These are phyloP conservation scores for Drosophila grimshawi DNA, from an alignment of 1,140 invertebrate genomes.

Conservation along the genomic window DNA sequence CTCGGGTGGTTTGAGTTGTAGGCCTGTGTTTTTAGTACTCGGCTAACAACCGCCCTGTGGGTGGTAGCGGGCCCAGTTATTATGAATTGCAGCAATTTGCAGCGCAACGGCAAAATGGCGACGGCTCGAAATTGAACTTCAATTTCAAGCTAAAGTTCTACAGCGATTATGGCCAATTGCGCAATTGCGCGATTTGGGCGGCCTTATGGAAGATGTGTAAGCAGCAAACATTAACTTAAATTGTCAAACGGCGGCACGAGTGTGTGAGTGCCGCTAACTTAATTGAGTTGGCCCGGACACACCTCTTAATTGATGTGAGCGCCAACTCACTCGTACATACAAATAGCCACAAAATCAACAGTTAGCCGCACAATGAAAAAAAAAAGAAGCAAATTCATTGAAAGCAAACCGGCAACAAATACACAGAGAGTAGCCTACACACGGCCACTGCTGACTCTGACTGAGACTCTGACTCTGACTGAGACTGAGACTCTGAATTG, in stretches of 20 bases:
- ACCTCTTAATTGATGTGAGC: constrained; percentile 70
- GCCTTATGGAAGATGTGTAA: constrained; percentile 64
- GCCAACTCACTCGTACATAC: constrained; percentile 19
- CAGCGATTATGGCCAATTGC: constrained; percentile 18
- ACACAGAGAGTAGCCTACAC: too few species aligned
- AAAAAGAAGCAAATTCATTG: too few species aligned
- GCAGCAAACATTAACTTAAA: neutral
- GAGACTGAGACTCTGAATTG: neutral
- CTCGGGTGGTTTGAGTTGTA: constrained; percentile 47
- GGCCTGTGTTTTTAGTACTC: constrained; percentile 41
- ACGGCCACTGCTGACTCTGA: too few species aligned
- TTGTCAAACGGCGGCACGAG: constrained; percentile 13
- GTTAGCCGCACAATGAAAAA: constrained; percentile 59
- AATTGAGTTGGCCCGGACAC: constrained; percentile 68
- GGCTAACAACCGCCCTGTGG: constrained; percentile 75
- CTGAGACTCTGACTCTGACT: neutral
- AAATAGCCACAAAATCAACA: constrained; percentile 70
- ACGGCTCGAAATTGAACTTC: constrained; percentile 21
- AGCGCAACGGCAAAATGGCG: constrained; percentile 52
- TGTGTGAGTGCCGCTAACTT: constrained; percentile 44
- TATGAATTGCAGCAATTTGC: constrained; percentile 79
- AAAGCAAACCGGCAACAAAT: neutral
- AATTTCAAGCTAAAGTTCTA: constrained; percentile 23
- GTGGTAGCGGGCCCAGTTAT: constrained; percentile 77
- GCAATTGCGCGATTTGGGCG: constrained; percentile 47